A percentile compares a stretch with the other conserved stretches of the same genome.
These are phyloP conservation scores for Plecotus auritus DNA, from an alignment of 2,113 vertebrate genomes.

Conservation along the genomic window DNA sequence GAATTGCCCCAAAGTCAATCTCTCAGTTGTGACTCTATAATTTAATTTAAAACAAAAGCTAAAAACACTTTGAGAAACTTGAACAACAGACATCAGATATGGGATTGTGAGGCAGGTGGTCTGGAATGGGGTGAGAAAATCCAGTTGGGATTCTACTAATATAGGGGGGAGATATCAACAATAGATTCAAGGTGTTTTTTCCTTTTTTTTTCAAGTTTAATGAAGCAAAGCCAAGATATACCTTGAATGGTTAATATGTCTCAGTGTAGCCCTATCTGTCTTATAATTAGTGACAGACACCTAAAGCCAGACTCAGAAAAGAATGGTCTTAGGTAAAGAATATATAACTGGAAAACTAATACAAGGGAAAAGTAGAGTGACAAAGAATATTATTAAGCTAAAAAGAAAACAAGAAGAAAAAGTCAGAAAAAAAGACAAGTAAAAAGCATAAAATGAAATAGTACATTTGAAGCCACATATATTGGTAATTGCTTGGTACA, in stretches of 20 bases:
- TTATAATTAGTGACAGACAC: not conserved
- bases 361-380: not conserved
- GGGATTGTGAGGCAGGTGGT: not conserved
- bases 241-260: not conserved
- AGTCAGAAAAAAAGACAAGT: not conserved
- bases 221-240: not conserved
- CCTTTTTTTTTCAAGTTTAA: not conserved
- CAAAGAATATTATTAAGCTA: not conserved
- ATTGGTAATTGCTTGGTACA: not conserved
- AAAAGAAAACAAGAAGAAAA: not conserved
- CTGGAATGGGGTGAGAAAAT: not conserved
- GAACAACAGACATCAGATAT: not conserved
- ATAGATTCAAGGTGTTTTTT: not conserved
- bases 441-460: not conserved
- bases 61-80: not conserved
- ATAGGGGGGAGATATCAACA: not conserved
- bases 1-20: not conserved
- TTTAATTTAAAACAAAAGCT: constrained; percentile 17
- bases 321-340: not conserved
- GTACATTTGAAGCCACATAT: not conserved
- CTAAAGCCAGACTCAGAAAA: not conserved
- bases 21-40: not conserved
- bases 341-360: not conserved
- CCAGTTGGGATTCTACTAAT: not conserved
- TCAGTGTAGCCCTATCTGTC: not conserved